phyloP scores from a whole-genome alignment of 2,888 invertebrate genomes.

The Idaea biselata region DNA sequence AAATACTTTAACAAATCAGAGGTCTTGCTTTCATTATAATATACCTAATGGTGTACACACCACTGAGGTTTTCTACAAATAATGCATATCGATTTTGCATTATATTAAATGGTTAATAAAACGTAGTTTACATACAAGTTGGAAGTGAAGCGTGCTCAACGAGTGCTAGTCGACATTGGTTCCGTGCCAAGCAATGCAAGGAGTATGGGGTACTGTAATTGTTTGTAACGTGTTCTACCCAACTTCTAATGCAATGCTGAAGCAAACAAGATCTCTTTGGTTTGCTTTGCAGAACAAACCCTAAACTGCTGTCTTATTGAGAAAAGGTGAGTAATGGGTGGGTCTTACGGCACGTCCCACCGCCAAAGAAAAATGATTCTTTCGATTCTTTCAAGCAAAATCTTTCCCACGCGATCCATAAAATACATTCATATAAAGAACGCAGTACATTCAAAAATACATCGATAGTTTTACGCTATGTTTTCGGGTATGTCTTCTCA shows the following conservation, averaged over 20 bases:
- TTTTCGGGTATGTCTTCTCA: too few species aligned
- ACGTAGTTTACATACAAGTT: conserved; percentile 58
- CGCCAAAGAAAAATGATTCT: too few species aligned
- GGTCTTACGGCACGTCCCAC: too few species aligned
- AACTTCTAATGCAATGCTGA: conserved; percentile 14
- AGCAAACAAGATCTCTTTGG: not conserved
- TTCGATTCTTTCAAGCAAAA: too few species aligned
- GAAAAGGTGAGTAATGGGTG: too few species aligned
- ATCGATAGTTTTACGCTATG: too few species aligned
- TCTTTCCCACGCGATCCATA: too few species aligned
- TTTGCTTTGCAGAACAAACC: not conserved
- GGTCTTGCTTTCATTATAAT: not conserved
- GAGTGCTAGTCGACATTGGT: conserved; percentile 63
- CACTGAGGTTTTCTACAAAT: not conserved
- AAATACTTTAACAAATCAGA: too few species aligned
- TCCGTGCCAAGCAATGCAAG: conserved; percentile 68
- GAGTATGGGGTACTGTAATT: conserved; percentile 57
- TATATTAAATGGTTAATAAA: conserved; percentile 54
- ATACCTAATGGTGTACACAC: not conserved
- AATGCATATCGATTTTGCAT: conserved; percentile 40
- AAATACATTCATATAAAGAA: too few species aligned
- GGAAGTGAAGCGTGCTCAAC: conserved; percentile 58
- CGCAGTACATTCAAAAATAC: too few species aligned
- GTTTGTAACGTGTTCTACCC: conserved; percentile 39
- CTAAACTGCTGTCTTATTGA: not conserved